Evolutionary conservation across 2,113 vertebrate species (phyloP).

Genomic region (Nanorana parkeri): DNA sequence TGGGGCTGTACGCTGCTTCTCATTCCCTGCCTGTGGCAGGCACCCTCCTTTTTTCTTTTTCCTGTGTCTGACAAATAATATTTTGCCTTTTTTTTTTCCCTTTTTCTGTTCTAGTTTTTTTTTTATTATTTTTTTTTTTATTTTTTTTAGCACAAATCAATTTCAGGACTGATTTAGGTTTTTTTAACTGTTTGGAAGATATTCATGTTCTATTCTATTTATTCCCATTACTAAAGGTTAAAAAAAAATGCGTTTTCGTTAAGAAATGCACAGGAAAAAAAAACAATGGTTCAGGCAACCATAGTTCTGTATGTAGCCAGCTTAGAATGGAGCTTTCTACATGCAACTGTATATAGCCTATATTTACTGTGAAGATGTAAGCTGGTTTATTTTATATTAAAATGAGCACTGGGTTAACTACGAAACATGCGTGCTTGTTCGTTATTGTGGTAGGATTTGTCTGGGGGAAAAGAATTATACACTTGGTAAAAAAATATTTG

Average conservation of each 20-base stretch:
- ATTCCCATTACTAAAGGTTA: slow-evolving; percentile 76
- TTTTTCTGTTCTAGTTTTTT: slow-evolving; percentile 57
- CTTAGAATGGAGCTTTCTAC: slow-evolving; percentile 88
- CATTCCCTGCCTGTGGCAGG: slow-evolving; percentile 72
- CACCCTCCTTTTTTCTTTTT: slow-evolving; percentile 59
- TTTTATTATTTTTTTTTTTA: too few species aligned
- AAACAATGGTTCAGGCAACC: slow-evolving; percentile 84
- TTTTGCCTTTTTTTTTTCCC: slow-evolving; percentile 71
- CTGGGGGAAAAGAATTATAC: too few species aligned
- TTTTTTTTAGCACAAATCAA: slow-evolving; percentile 71
- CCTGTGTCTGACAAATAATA: slow-evolving; percentile 63
- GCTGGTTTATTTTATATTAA: slow-evolving; percentile 89
- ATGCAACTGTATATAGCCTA: slow-evolving; percentile 88
- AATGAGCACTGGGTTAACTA: slow-evolving; percentile 79
- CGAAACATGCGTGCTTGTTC: slow-evolving; percentile 65
- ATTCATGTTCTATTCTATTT: slow-evolving; percentile 78
- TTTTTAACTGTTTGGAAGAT: slow-evolving; percentile 67
- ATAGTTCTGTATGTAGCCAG: slow-evolving; percentile 83
- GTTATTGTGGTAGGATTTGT: not conserved
- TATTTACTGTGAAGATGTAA: slow-evolving; percentile 87
- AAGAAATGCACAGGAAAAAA: slow-evolving; percentile 79
- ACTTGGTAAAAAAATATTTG: too few species aligned
- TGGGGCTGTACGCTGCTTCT: slow-evolving; percentile 49
- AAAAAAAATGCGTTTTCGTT: slow-evolving; percentile 67
- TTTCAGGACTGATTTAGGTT: slow-evolving; percentile 68